Conservation (phyloP, 1,140 invertebrate genomes). For the Belonocnema kinseyi region DNA sequence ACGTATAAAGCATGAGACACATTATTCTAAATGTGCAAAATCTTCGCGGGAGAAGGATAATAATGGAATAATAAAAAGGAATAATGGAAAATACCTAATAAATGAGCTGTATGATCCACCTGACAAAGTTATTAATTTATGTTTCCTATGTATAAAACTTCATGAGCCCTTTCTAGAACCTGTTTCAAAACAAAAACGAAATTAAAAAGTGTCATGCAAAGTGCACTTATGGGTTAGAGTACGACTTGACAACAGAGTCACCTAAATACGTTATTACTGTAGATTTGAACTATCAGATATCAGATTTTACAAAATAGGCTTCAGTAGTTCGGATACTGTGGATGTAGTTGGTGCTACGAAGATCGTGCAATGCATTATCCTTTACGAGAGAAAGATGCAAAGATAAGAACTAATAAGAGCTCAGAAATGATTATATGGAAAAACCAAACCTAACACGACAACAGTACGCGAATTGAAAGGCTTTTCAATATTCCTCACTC, state of each 20-base stretch:
- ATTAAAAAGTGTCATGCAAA: conserved; percentile 4
- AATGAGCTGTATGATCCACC: conserved; percentile 30
- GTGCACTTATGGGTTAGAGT: background rate
- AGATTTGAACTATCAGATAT: conserved; percentile 39
- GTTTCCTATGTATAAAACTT: conserved; percentile 26
- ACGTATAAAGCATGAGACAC: conserved; percentile 9
- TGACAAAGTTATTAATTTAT: conserved; percentile 6
- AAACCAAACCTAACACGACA: conserved; percentile 9
- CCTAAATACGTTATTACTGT: conserved; percentile 34
- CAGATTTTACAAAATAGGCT: conserved; percentile 50
- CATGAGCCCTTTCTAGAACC: background rate
- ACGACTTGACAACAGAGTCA: background rate
- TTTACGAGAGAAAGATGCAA: no score
- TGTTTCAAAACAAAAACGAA: background rate
- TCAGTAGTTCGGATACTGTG: conserved; percentile 52
- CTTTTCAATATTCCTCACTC: conserved; percentile 15
- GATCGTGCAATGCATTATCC: conserved; percentile 33
- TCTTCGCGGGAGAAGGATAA: conserved; percentile 27
- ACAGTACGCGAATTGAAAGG: conserved; percentile 43
- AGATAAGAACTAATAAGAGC: conserved; percentile 31
- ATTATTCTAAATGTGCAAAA: conserved; percentile 22
- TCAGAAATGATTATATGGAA: conserved; percentile 23
- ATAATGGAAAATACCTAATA: conserved; percentile 15
- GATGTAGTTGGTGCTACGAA: conserved; percentile 50
- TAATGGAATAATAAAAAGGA: background rate